A percentile compares a stretch with the other conserved stretches of the same genome.
These are phyloP conservation scores for Chlorocebus sabaeus DNA, from an alignment of 2,113 vertebrate species.

Conservation along the genomic window DNA sequence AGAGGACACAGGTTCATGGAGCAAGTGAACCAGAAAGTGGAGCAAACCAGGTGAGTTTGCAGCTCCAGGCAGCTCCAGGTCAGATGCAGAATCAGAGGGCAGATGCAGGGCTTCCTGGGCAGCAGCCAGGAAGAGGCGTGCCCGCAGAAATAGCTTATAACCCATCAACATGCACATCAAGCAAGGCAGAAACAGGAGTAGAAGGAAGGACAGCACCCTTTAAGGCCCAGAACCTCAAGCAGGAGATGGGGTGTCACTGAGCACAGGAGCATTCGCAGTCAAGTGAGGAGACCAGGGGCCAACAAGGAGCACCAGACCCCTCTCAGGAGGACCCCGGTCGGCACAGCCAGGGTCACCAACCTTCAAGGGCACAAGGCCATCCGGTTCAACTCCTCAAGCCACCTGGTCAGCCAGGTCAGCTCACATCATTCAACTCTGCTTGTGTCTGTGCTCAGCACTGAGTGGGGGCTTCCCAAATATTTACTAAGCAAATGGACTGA, in stretches of 20 bases:
- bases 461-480: not conserved
- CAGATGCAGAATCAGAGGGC: not conserved
- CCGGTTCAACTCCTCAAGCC: too few relatives aligned
- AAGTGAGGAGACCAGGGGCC: not conserved
- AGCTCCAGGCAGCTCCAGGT: not conserved
- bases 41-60: accelerated
- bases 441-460: not conserved
- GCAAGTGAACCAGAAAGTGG: not conserved
- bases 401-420: too few relatives aligned
- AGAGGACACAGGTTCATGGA: not conserved
- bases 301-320: not conserved
- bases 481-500: not conserved
- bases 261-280: not conserved
- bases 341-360: not conserved
- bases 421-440: not conserved
- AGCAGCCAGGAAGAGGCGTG: too few relatives aligned
- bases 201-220: not conserved
- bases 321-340: not conserved
- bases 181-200: not conserved
- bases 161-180: too few relatives aligned
- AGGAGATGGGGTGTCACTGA: not conserved
- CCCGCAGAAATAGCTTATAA: not conserved
- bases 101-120: not conserved
- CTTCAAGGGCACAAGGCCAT: not conserved
- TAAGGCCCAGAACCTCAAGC: too few relatives aligned